These are phyloP conservation scores for Meriones psammophilus DNA, from an alignment of 2,797 vertebrate genomes.

Conservation along the genomic window DNA sequence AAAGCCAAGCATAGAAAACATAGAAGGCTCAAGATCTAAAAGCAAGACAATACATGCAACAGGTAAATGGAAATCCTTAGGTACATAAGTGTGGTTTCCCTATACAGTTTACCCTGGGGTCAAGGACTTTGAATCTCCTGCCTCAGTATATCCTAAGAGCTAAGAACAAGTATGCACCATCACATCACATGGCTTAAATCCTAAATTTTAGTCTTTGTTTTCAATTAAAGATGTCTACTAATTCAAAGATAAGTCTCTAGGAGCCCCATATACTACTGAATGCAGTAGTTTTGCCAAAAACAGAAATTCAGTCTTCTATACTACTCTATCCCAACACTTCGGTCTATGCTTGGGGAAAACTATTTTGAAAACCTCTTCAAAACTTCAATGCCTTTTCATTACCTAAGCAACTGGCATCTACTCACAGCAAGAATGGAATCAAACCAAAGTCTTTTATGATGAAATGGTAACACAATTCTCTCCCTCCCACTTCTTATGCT, in stretches of 20 bases:
- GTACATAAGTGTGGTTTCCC: not conserved
- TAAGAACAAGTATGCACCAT: not conserved
- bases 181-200: not conserved
- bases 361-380: conserved; percentile 58
- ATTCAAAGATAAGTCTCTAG: not conserved
- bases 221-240: not conserved
- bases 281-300: conserved; percentile 33
- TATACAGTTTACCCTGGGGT: not conserved
- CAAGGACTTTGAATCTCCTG: not conserved
- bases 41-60: not conserved
- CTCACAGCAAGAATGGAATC: not conserved
- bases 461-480: not conserved
- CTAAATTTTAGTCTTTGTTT: conserved; percentile 18
- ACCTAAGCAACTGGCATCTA: conserved; percentile 39
- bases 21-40: not conserved
- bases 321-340: not conserved
- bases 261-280: not conserved
- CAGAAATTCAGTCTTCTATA: not conserved
- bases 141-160: not conserved
- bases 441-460: conserved; percentile 3
- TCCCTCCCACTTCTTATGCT: conserved; percentile 19
- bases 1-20: not conserved
- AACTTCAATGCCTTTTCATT: conserved; percentile 19
- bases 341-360: not conserved
- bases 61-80: not conserved